Conservation (phyloP, 2,797 vertebrate species). For the Saguinus oedipus region DNA sequence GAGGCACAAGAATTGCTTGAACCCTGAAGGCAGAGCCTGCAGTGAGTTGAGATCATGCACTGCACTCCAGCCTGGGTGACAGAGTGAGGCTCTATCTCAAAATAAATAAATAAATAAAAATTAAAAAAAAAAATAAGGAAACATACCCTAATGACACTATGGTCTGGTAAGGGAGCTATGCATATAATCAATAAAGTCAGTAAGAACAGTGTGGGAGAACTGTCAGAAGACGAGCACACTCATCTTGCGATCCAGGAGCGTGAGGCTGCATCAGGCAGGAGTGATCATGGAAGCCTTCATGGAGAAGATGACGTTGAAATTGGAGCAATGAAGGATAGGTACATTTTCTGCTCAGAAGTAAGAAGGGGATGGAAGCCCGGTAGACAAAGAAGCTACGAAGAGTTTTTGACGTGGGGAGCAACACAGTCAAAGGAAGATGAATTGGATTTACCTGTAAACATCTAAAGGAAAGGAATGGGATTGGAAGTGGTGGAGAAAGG, state of each 20-base stretch:
- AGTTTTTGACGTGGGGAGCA: not conserved
- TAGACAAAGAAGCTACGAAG: not conserved
- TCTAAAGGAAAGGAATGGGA: not conserved
- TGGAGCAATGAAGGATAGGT: not conserved
- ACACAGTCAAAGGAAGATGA: not conserved
- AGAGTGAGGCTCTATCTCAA: not conserved
- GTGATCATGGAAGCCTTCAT: not conserved
- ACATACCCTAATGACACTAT: not conserved
- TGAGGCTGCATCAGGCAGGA: not conserved
- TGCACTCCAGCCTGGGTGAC: not conserved
- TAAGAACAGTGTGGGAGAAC: not conserved
- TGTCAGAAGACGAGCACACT: not conserved
- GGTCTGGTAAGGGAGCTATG: not conserved
- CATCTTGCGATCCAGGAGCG: not conserved
- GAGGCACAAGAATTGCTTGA: not conserved
- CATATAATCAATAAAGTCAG: not conserved
- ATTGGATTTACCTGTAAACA: not conserved
- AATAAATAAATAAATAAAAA: too few relatives aligned
- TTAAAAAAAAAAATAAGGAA: not conserved
- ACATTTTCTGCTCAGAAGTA: not conserved
- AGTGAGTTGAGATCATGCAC: not conserved
- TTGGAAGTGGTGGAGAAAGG: not conserved
- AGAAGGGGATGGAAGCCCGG: not conserved
- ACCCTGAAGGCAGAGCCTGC: not conserved
- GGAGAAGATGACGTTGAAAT: not conserved